Base-by-base conservation (phyloP, 2,113 vertebrate genomes). In the Sitta europaea region DNA sequence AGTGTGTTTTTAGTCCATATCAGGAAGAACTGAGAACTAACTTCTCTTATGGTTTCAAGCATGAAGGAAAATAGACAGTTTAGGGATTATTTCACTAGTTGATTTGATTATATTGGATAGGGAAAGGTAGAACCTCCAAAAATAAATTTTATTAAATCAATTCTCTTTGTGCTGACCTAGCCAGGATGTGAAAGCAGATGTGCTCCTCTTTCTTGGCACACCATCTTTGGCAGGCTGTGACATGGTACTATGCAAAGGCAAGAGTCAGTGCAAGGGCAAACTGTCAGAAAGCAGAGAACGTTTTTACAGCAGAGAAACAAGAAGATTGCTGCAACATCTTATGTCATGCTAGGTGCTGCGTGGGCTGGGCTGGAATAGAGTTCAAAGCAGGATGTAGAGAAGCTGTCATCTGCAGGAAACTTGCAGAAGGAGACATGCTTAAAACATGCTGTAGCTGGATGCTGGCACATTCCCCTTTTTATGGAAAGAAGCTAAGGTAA, bases 231-330 rank as follows among this genome's bases (percentile, higher is more conserved):
- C 80, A 94, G 83, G 27, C 83, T 94, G 18, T 73, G 74, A 82
- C 23, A 59, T 10, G 0, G 6, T 28, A 22, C 28, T 45, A 17
- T 31, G 65, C 57, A 72, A 87, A 92, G 62, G 48, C 45, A 87
- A 61, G 45, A 95, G 72, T 81, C 57, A 68, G 53, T 92, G 50
- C 70, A 96, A 95, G 66, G 87, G 50, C 86, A 96, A 91, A 86
- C 33, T 66, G 58, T 79, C 74, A 91, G 54, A 88, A 86, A 96
- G 33, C 33, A 77, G 62, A 78, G 76, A 90, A 92, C 67, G 78
- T 76, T 75, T 93, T 90, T 70, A 67, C 13, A 68, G 42, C 29
- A 58, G 50, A 87, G 73, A 89, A 87, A 50, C 14, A 75, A n/a
- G 57, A 91, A 53, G 21, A 68, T 29, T 72, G 31, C 73, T 94